phyloP scores from a whole-genome alignment of 2,888 invertebrate genomes.

The Philopedon plagiatum region DNA sequence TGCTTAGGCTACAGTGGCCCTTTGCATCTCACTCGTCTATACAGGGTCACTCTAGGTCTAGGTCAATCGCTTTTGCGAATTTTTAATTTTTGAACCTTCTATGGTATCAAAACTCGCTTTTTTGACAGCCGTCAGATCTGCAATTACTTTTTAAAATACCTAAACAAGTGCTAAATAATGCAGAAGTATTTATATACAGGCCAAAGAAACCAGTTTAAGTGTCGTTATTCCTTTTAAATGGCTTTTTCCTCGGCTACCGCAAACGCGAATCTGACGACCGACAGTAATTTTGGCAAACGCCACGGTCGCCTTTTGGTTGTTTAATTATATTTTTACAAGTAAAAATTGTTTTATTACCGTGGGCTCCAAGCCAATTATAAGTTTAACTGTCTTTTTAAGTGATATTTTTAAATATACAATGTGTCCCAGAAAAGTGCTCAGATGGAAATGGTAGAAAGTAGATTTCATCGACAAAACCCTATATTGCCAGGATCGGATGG shows the following conservation, averaged over 20 bases:
- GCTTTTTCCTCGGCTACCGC: slow-evolving; percentile 36
- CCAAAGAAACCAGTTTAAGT: slow-evolving; percentile 25
- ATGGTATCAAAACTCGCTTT: neutral
- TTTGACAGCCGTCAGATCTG: neutral
- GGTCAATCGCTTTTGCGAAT: no score
- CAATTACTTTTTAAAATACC: neutral
- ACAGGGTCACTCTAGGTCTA: no score
- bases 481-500: no score
- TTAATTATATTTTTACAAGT: slow-evolving; percentile 60
- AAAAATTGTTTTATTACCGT: slow-evolving; percentile 59
- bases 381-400: slow-evolving; percentile 55
- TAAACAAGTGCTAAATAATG: neutral
- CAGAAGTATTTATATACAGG: slow-evolving; percentile 3
- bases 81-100: no score
- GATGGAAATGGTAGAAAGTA: no score
- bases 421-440: no score
- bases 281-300: slow-evolving; percentile 62
- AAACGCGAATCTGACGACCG: slow-evolving; percentile 45
- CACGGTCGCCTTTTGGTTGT: slow-evolving; percentile 63
- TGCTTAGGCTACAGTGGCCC: no score
- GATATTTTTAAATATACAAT: slow-evolving; percentile 60
- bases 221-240: slow-evolving; percentile 21
- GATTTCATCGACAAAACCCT: no score
- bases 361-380: slow-evolving; percentile 60
- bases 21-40: no score